phyloP scores from a whole-genome alignment of 1,140 invertebrate genomes.

The Goniozus legneri region DNA sequence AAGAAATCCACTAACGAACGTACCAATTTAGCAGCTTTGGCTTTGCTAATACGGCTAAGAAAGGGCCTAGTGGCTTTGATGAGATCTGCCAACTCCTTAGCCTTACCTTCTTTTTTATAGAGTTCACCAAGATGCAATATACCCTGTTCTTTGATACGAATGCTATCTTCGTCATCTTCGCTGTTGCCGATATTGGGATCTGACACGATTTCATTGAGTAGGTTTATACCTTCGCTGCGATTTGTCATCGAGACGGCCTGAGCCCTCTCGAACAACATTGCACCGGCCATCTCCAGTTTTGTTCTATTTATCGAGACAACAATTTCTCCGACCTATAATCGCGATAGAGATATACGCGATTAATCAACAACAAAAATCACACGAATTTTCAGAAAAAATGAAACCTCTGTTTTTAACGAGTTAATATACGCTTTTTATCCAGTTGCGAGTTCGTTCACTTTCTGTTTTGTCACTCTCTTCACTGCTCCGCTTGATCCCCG shows the following conservation, averaged over 20 bases:
- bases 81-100: slow-evolving; percentile 87
- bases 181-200: slow-evolving; percentile 62
- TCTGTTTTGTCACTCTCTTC: slow-evolving; percentile 22
- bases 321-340: too few relatives aligned
- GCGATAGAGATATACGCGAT: too few relatives aligned
- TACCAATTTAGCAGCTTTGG: slow-evolving; percentile 97
- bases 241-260: slow-evolving; percentile 68
- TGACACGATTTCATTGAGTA: slow-evolving; percentile 69
- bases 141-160: slow-evolving; percentile 84
- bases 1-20: slow-evolving; percentile 96
- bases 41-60: slow-evolving; percentile 91
- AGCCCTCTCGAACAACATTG: slow-evolving; percentile 79
- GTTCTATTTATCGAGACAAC: neutral
- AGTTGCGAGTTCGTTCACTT: slow-evolving; percentile 2
- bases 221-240: slow-evolving; percentile 67
- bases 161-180: slow-evolving; percentile 81
- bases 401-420: too few relatives aligned
- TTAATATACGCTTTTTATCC: neutral
- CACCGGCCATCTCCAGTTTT: slow-evolving; percentile 68
- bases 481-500: slow-evolving; percentile 9
- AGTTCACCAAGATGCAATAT: slow-evolving; percentile 85
- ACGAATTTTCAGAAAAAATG: too few relatives aligned
- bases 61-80: slow-evolving; percentile 94
- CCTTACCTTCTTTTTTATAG: slow-evolving; percentile 89
- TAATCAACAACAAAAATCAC: too few relatives aligned